Evolutionary conservation across 2,113 vertebrate species (phyloP), one percentile per base, ranked within the genome.

Genomic region (Seriola quinqueradiata): DNA sequence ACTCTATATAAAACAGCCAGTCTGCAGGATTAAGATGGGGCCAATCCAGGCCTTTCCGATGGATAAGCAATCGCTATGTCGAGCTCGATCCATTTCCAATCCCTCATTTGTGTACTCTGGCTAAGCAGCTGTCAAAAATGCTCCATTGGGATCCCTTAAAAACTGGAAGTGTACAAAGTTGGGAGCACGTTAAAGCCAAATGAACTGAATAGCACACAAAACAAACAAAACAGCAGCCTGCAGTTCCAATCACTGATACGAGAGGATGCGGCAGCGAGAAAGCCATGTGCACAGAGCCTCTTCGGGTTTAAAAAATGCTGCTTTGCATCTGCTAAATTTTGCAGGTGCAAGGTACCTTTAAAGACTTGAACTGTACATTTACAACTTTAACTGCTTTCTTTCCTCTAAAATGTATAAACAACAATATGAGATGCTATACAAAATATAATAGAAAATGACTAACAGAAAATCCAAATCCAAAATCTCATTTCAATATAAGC

Each of bases 171-270:
- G 11, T 40, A 16, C 2, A 68, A 40, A 74, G 70, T 23, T 54
- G 34, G 10, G 44, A 61, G 34, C 2, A 3, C 34, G 40, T 59
- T 69, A 44, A 63, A 60, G 55, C 11, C 42, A 66, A 42, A 10
- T 42, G 17, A 67, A 75, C 1, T 42, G 36, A 67, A 61, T 3
- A 10, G n/a, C 28, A 55, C 34, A 21, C 44, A 46, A 48, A 34
- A 44, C 34, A 16, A 66, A 23, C 36, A 66, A 61, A 67, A 50
- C 55, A 68, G 63, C 17, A 68, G 34, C 34, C 54, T 34, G 34
- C 21, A 44, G 34, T 70, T 63, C 19, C 28, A 55, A 32, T 69
- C 36, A 61, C 4, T 8, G 21, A 36, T 16, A 58, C 13, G 10
- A 48, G 21, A 65, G 58, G 16, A 28, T 16, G 60, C 25, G 3